Evolutionary conservation across 1,140 invertebrate genomes (phyloP).

Genomic region (Hesperophylax magnus): DNA sequence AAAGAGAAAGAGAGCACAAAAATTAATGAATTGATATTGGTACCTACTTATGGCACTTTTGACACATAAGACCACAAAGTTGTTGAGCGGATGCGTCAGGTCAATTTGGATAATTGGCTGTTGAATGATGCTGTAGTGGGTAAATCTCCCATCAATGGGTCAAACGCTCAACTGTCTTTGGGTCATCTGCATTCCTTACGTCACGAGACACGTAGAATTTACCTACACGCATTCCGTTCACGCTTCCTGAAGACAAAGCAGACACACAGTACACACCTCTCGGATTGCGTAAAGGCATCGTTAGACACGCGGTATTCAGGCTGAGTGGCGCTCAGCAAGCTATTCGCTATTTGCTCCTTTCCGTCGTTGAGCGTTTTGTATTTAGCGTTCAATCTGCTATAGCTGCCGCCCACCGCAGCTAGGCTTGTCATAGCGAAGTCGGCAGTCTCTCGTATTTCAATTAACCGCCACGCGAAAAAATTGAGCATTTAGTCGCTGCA

Average conservation of each 20-base stretch:
- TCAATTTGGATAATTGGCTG: no score
- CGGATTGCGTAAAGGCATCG: slow-evolving; percentile 7
- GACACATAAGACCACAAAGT: no score
- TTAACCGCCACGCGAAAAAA: slow-evolving; percentile 44
- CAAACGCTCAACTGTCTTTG: background rate
- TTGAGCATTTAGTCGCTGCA: slow-evolving; percentile 22
- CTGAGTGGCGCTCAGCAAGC: background rate
- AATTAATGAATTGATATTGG: no score
- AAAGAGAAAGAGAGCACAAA: no score
- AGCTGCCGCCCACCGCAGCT: background rate
- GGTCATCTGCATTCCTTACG: slow-evolving; percentile 13
- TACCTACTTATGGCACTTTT: no score
- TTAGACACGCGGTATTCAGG: background rate
- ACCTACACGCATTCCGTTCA: slow-evolving; percentile 8
- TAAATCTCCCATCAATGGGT: background rate
- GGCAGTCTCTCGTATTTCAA: slow-evolving; percentile 27
- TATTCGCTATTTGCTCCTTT: background rate
- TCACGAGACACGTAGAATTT: slow-evolving; percentile 13
- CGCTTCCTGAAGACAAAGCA: slow-evolving; percentile 15
- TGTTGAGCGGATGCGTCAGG: no score
- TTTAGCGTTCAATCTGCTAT: no score
- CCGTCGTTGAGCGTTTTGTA: no score
- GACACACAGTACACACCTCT: background rate
- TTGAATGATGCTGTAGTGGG: no score
- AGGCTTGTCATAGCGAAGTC: background rate